Conservation (phyloP, 2,113 vertebrate species). For the Actinemys pallida region DNA sequence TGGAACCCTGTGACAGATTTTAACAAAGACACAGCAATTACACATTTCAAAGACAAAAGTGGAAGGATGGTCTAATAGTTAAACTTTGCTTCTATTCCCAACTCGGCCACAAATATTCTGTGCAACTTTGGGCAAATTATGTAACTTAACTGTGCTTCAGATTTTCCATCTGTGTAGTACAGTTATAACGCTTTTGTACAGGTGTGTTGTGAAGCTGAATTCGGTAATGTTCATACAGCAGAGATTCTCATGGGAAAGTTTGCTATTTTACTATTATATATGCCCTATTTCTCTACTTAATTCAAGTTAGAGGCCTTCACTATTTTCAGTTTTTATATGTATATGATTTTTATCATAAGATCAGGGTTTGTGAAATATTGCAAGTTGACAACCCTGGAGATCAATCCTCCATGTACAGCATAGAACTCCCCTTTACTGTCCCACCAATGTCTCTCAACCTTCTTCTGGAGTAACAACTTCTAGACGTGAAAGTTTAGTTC, state of each 20-base stretch:
- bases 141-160: not conserved
- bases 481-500: not conserved
- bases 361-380: not conserved
- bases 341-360: not conserved
- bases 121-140: not conserved
- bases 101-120: not conserved
- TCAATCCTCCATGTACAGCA: accelerated
- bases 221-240: accelerated
- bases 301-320: accelerated
- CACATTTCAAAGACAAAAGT: not conserved
- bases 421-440: accelerated
- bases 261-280: accelerated
- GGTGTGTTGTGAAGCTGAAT: not conserved
- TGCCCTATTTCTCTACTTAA: accelerated
- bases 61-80: not conserved
- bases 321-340: accelerated
- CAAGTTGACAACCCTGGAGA: accelerated
- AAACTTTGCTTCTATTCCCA: not conserved
- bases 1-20: constrained; percentile 15
- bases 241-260: not conserved
- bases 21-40: not conserved
- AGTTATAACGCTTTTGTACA: accelerated
- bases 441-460: accelerated
- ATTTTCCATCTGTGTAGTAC: not conserved
- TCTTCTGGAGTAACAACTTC: not conserved